Evolutionary conservation across 2,113 vertebrate species (phyloP).

Genomic region (Shinisaurus crocodilurus): DNA sequence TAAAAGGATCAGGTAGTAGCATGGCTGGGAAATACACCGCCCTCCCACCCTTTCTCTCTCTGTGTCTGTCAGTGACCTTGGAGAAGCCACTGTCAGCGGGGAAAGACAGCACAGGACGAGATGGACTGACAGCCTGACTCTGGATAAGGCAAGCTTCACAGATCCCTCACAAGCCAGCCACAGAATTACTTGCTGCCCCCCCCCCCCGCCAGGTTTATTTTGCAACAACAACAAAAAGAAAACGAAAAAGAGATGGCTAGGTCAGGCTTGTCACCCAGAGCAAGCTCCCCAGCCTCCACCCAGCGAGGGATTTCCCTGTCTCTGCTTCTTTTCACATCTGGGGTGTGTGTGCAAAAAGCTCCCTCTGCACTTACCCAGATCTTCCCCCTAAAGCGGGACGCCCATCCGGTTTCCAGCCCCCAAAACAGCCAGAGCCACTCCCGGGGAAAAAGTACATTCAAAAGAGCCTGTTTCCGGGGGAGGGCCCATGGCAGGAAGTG

Average conservation of each 20-base stretch:
- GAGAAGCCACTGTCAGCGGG: background rate
- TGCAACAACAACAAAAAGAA: too few species aligned
- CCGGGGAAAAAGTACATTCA: conserved; percentile 4
- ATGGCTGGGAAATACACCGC: background rate
- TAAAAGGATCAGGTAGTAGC: too few species aligned
- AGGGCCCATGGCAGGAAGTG: background rate
- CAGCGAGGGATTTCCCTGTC: background rate
- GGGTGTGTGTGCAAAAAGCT: background rate
- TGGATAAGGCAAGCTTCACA: background rate
- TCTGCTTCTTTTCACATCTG: background rate
- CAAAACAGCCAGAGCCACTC: background rate
- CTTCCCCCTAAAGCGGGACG: background rate
- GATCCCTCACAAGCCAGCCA: background rate
- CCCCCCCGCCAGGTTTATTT: background rate
- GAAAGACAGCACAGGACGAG: too few species aligned
- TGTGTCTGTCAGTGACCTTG: background rate
- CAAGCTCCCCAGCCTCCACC: background rate
- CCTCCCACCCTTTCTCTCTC: too few species aligned
- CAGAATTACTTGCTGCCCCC: background rate
- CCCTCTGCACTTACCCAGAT: background rate
- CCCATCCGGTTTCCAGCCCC: background rate
- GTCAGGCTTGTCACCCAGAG: background rate
- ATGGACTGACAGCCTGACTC: background rate
- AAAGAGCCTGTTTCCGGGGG: background rate
- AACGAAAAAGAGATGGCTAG: background rate